A percentile compares a stretch with the other conserved stretches of the same genome.
Evolutionary conservation across 1,140 invertebrate species (phyloP).

Genomic region (Archivesica marissinica): DNA sequence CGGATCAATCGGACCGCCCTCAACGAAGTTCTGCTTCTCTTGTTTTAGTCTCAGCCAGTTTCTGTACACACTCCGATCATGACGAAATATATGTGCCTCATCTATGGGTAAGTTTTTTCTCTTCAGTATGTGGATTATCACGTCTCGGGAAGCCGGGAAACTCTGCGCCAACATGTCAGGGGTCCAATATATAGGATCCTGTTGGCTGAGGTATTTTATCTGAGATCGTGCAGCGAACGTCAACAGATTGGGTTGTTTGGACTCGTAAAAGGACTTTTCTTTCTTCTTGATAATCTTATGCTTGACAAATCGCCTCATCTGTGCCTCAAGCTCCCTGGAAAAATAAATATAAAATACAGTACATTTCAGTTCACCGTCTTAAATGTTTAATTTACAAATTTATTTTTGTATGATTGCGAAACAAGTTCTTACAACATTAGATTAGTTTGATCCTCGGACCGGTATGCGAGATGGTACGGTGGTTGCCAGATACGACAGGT

Average conservation of each 20-base stretch:
- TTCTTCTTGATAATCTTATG: constrained; percentile 47
- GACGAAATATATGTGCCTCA: constrained; percentile 14
- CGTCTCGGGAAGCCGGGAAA: constrained; percentile 14
- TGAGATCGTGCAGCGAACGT: constrained; percentile 49
- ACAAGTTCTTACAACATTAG: no score
- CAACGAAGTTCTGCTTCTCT: not conserved
- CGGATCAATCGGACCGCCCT: constrained; percentile 39
- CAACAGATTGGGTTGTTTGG: constrained; percentile 18
- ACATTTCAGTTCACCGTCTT: no score
- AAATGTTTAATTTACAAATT: no score
- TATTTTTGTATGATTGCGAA: no score
- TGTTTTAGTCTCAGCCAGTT: constrained; percentile 41
- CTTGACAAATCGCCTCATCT: constrained; percentile 26
- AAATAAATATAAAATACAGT: not conserved
- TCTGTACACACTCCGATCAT: constrained; percentile 23
- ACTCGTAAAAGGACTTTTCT: constrained; percentile 1
- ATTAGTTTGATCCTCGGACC: no score
- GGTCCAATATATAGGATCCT: constrained; percentile 51
- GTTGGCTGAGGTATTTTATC: constrained; percentile 38
- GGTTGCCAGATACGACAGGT: no score
- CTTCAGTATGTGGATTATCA: constrained; percentile 16
- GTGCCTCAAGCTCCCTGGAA: constrained; percentile 11
- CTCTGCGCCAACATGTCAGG: constrained; percentile 38
- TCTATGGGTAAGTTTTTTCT: not conserved
- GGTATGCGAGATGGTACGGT: no score